Evolutionary conservation across 1,140 invertebrate genomes (phyloP), one percentile per base, ranked within the genome.

Genomic region (Neocloeon triangulifer): DNA sequence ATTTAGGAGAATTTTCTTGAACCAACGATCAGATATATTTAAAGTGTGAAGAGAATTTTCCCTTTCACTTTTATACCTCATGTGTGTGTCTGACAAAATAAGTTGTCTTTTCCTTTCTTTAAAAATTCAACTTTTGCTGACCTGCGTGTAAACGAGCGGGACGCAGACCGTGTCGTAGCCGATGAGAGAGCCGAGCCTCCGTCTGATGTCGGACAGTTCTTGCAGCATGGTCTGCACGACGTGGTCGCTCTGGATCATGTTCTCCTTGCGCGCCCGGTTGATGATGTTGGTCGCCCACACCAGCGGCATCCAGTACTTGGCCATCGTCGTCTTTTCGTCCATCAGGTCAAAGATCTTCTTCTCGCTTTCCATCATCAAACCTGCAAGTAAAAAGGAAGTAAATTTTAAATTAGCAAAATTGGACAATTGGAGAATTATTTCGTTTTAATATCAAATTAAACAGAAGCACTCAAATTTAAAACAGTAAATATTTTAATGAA

Each of bases 81-180:
- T n/a, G n/a, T n/a, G n/a, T n/a, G n/a, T n/a, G n/a, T n/a, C n/a
- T n/a, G n/a, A n/a, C n/a, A n/a, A n/a, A n/a, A n/a, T n/a, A n/a
- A n/a, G n/a, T n/a, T n/a, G n/a, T n/a, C n/a, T n/a, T n/a, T n/a
- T n/a, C n/a, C n/a, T n/a, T n/a, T n/a, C n/a, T n/a, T n/a, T n/a
- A n/a, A n/a, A n/a, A n/a, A n/a, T n/a, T n/a, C n/a, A n/a, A n/a
- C n/a, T n/a, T 21, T 32, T 39, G 39, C 55, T 58, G 48, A 89
- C 91, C 77, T 97, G 89, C 32, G 89, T 96, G 53, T 97, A 97
- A 34, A 96, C 89, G 17, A 96, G 66, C 25, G 92, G 92, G 37
- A 96, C 86, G 49, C 81, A 91, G 41, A 96, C 86, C 44, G 86
- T 95, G 57, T 97, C 92, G 51, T 94, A 97, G 30, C 77, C 77